A percentile compares a stretch with the other conserved stretches of the same genome.
Conservation (phyloP, 2,888 invertebrate genomes). For the Petrolisthes manimaculis region DNA sequence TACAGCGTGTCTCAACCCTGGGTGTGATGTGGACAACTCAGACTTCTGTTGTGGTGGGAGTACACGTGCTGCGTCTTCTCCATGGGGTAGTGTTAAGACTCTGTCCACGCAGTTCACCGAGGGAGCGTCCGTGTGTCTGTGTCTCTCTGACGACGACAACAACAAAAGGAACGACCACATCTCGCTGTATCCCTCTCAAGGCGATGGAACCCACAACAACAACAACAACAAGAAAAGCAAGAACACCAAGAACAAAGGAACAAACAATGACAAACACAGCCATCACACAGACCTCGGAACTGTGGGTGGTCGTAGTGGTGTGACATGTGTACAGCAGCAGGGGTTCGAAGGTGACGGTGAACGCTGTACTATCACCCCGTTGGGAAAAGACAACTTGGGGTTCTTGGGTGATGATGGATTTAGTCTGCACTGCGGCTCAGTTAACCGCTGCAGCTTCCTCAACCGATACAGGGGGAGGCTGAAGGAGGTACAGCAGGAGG, state of each 20-base stretch:
- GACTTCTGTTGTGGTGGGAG: conserved; percentile 20
- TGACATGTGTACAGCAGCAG: not conserved
- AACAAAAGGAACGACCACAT: not conserved
- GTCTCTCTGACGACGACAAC: not conserved
- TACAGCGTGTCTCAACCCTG: conserved; percentile 31
- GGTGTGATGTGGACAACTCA: conserved; percentile 33
- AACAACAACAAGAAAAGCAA: conserved; percentile 35
- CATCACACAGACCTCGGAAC: not conserved
- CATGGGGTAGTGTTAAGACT: conserved; percentile 53
- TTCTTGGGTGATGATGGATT: conserved; percentile 37
- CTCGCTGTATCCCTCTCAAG: not conserved
- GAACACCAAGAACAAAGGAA: conserved; percentile 22
- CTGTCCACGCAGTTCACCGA: conserved; percentile 52
- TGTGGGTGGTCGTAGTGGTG: not conserved
- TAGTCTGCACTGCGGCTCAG: conserved; percentile 27
- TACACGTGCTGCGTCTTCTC: conserved; percentile 17
- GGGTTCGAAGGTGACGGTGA: too few species aligned
- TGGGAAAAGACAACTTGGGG: conserved; percentile 34
- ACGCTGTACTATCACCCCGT: too few species aligned
- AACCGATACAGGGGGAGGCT: conserved; percentile 50
- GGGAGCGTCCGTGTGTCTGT: conserved; percentile 39
- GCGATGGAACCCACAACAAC: conserved; percentile 15
- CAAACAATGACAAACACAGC: not conserved
- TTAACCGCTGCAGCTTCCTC: conserved; percentile 57
- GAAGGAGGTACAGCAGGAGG: conserved; percentile 46